phyloP scores from a whole-genome alignment of 2,797 vertebrate genomes.

The Setipinna tenuifilis region DNA sequence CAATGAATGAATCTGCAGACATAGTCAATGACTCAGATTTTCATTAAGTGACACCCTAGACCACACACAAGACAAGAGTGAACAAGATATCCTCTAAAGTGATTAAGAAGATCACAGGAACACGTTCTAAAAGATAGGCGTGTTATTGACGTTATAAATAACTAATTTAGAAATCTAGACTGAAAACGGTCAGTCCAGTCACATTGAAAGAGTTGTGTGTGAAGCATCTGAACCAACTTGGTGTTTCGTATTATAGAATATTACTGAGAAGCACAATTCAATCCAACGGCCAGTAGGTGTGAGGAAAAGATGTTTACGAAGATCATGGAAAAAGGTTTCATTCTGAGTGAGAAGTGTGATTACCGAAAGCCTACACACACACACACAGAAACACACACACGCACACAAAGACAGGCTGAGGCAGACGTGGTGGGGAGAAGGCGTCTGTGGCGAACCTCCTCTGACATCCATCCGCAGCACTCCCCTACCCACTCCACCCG shows the following conservation, averaged over 20 bases:
- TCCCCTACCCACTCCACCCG: conserved; percentile 43
- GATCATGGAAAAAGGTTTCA: neutral
- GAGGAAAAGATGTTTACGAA: neutral
- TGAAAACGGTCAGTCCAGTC: neutral
- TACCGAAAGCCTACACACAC: neutral
- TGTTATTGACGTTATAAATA: neutral
- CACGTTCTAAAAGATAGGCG: neutral
- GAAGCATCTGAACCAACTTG: neutral
- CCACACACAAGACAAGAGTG: conserved; percentile 16
- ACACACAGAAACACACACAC: neutral
- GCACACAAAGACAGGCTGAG: conserved; percentile 54
- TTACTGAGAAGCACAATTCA: neutral
- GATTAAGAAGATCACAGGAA: conserved; percentile 13
- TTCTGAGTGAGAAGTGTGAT: neutral
- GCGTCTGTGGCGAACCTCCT: conserved; percentile 66
- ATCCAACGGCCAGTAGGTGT: neutral
- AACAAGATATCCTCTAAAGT: conserved; percentile 22
- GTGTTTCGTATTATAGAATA: neutral
- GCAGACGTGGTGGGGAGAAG: conserved; percentile 61
- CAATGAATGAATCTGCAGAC: conserved; percentile 27
- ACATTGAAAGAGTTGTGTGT: neutral
- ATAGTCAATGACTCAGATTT: conserved; percentile 18
- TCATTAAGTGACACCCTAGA: conserved; percentile 25
- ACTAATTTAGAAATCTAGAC: neutral
- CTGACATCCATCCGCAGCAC: conserved; percentile 65